Conservation (phyloP, 2,113 vertebrate genomes). For the Dromiciops gliroides region DNA sequence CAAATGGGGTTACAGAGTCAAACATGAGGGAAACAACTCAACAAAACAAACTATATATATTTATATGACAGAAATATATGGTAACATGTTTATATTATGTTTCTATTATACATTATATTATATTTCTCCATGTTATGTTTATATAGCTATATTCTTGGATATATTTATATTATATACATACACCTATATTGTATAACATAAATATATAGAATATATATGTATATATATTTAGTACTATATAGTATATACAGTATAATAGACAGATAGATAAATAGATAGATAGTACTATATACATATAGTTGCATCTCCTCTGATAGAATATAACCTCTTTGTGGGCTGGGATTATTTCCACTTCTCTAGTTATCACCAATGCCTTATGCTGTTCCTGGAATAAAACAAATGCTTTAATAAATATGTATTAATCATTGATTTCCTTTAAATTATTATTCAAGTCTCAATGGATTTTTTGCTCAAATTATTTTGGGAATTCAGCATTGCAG, state of each 20-base stretch:
- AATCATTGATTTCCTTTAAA: neutral
- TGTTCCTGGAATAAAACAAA: neutral
- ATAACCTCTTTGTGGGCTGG: neutral
- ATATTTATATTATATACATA: neutral
- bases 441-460: neutral
- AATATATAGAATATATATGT: too few species aligned
- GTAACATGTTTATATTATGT: too few species aligned
- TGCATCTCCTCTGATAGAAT: neutral
- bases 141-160: too few species aligned
- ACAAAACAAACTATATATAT: neutral
- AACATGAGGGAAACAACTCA: neutral
- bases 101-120: too few species aligned
- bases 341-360: neutral
- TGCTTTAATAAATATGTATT: neutral
- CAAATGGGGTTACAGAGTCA: neutral
- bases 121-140: too few species aligned
- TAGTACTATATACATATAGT: too few species aligned
- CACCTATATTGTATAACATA: too few species aligned
- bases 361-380: neutral
- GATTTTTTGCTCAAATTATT: neutral
- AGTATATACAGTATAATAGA: too few species aligned
- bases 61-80: too few species aligned
- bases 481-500: neutral
- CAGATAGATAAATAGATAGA: too few species aligned
- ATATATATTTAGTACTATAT: too few species aligned